Evolutionary conservation across 2,797 vertebrate genomes (phyloP), one percentile per base, ranked within the genome.

Genomic region (Synanceia verrucosa): DNA sequence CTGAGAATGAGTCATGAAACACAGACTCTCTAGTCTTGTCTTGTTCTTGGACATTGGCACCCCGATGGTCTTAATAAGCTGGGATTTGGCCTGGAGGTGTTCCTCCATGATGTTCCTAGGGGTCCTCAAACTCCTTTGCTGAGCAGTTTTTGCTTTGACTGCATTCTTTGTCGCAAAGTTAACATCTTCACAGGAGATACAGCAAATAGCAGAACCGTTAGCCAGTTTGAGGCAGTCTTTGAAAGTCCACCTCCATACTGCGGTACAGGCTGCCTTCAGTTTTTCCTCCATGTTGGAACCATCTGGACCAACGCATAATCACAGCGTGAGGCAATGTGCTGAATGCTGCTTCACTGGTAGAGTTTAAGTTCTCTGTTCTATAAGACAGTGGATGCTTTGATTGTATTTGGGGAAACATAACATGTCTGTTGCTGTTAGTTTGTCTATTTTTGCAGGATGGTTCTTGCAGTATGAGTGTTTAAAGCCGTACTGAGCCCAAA

Each of bases 291-390:
- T 57, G 74, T 69, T 76, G 78, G 76, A 90, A 86, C 82, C 83
- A 89, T 90, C 85, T 88, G 85, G 84, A 81, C 82, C 50, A 72
- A 82, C 61, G 75, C 78, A 41, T 78, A 78, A 71, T 77, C 83
- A 83, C 82, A 90, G 77, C 75, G 23, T 75, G 85, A 64, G 65
- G 51, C 64, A 63, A 41, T 81, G 67, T 44, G 78, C 67, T 59
- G 79, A 84, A 76, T 46, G 65, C 64, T 76, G 78, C 53, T 84
- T 85, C 60, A 16, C 34, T 71, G 65, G 56, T 74, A 36, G 67
- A 81, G 63, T 71, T 84, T 62, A 80, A 78, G 63, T 87, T 76
- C 23, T 59, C 36, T 73, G 16, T 61, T 72, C 70, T 53, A 41
- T 70, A 55, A 73, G 46, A 76, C 75, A 28, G 52, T 34, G 21